A percentile compares a stretch with the other conserved stretches of the same genome.
phyloP scores from a whole-genome alignment of 2,797 vertebrate genomes.

The Avahi laniger region DNA sequence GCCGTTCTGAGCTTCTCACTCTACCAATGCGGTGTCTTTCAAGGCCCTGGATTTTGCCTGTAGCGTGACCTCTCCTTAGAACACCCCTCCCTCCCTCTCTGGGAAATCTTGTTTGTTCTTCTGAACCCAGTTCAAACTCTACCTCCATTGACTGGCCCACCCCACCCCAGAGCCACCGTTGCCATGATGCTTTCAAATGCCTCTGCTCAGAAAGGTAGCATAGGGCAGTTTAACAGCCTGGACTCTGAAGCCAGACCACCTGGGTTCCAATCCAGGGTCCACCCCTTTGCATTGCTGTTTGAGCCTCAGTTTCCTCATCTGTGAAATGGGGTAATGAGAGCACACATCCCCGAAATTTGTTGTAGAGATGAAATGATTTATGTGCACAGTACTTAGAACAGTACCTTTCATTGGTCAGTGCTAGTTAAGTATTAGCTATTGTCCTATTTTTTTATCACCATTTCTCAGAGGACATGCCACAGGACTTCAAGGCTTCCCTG shows the following conservation, averaged over 20 bases:
- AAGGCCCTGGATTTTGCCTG: background rate
- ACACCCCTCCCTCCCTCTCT: background rate
- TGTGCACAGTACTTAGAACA: background rate
- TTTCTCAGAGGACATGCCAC: slow-evolving; percentile 22
- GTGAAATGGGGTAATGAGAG: background rate
- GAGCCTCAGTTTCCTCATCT: background rate
- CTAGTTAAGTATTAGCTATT: background rate
- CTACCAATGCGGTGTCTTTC: background rate
- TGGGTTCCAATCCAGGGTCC: background rate
- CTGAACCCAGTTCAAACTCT: background rate
- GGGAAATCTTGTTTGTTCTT: slow-evolving; percentile 47
- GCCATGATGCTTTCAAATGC: background rate
- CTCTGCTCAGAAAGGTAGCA: background rate
- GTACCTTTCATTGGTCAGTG: background rate
- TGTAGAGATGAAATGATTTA: background rate
- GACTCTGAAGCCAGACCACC: background rate
- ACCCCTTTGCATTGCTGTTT: background rate
- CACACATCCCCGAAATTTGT: background rate
- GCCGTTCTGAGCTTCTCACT: background rate
- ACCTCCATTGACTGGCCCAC: background rate
- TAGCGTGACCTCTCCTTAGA: background rate
- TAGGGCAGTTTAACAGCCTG: background rate
- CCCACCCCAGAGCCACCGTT: background rate
- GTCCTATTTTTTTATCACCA: background rate
- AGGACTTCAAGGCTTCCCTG: slow-evolving; percentile 45